A percentile compares a stretch with the other conserved stretches of the same genome.
These are phyloP conservation scores for Schmidtea mediterranea DNA, from an alignment of 1,140 invertebrate genomes.

Conservation along the genomic window DNA sequence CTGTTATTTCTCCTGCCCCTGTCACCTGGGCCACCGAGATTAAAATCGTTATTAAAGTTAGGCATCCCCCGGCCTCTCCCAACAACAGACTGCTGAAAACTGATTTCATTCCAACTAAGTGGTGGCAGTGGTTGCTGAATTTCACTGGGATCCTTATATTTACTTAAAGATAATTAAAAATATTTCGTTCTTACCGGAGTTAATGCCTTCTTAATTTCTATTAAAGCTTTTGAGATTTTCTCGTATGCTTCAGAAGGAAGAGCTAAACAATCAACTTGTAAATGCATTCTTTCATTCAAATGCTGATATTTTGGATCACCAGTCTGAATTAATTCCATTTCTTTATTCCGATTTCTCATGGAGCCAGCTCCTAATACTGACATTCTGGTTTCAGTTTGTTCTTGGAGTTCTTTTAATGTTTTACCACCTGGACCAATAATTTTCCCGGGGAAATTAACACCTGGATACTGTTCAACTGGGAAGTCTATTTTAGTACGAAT, in stretches of 20 bases:
- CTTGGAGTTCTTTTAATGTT: constrained; percentile 46
- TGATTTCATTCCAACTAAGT: no score
- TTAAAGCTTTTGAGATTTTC: constrained; percentile 58
- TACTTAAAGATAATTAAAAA: no score
- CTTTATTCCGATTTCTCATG: constrained; percentile 67
- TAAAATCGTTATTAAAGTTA: no score
- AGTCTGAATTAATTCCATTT: constrained; percentile 60
- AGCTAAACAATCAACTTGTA: constrained; percentile 61
- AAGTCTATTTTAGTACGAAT: background rate
- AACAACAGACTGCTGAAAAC: no score
- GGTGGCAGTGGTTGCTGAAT: no score
- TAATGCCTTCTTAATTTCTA: constrained; percentile 36
- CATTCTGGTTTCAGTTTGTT: constrained; percentile 80
- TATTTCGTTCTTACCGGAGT: background rate
- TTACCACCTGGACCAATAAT: background rate
- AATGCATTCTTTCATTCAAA: constrained; percentile 64
- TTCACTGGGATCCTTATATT: no score
- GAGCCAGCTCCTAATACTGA: constrained; percentile 68
- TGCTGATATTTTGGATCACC: constrained; percentile 69
- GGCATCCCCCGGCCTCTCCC: no score
- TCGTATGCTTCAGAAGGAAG: constrained; percentile 66
- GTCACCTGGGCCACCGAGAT: no score
- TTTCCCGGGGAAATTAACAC: background rate
- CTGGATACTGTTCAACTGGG: background rate
- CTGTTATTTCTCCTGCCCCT: no score